Conservation (phyloP, 2,888 invertebrate species). For the Galerucella pusilla region DNA sequence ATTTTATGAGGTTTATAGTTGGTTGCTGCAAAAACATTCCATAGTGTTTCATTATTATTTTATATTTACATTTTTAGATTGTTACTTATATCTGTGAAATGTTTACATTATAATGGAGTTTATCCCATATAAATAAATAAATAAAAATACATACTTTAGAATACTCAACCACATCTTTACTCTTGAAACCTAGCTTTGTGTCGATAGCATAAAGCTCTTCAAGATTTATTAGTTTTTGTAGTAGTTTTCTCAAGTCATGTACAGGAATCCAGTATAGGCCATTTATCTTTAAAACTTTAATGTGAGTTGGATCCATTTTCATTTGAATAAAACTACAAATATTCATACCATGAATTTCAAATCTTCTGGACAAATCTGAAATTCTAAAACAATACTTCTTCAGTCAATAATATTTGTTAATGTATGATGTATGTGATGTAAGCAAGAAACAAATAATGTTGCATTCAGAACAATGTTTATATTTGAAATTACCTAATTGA, state of each 20-base stretch:
- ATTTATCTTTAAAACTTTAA: slow-evolving; percentile 41
- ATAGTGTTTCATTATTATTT: too few species aligned
- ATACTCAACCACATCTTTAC: slow-evolving; percentile 34
- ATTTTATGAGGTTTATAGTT: too few species aligned
- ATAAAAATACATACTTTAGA: slow-evolving; percentile 28
- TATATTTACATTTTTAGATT: too few species aligned
- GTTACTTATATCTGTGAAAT: too few species aligned
- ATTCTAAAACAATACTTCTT: slow-evolving; percentile 24
- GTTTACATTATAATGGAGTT: too few species aligned
- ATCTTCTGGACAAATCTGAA: slow-evolving; percentile 35
- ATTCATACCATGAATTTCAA: slow-evolving; percentile 33
- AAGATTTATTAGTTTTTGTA: slow-evolving; percentile 38
- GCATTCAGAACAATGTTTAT: too few species aligned
- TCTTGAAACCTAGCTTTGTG: slow-evolving; percentile 39
- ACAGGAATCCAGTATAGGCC: slow-evolving; percentile 42
- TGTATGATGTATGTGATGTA: too few species aligned
- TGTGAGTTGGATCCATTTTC: slow-evolving; percentile 32
- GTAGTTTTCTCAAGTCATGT: slow-evolving; percentile 36
- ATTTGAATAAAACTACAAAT: slow-evolving; percentile 37
- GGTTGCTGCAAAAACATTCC: too few species aligned
- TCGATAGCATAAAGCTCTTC: slow-evolving; percentile 41
- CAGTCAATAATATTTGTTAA: neutral
- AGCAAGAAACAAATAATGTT: too few species aligned
- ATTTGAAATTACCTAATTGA: too few species aligned
- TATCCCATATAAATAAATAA: too few species aligned